A percentile compares a stretch with the other conserved stretches of the same genome.
These are phyloP conservation scores for Orientallactaga sibirica DNA, from an alignment of 2,797 vertebrate genomes.

Conservation along the genomic window DNA sequence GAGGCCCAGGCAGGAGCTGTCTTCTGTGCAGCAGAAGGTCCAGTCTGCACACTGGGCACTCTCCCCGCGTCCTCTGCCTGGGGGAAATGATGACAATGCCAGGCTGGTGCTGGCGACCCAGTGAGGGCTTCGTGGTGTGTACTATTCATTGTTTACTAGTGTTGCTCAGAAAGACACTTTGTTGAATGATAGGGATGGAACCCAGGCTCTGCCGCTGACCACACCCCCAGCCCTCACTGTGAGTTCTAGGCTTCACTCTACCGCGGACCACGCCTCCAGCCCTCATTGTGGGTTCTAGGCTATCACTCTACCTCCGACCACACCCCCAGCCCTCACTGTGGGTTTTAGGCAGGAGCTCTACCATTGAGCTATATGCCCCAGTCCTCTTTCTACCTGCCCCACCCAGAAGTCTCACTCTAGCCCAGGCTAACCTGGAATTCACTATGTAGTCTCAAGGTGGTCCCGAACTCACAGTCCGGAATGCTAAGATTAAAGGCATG, in stretches of 20 bases:
- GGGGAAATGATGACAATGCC: background rate
- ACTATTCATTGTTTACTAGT: background rate
- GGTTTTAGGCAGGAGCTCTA: too few relatives aligned
- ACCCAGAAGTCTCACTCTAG: too few relatives aligned
- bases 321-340: background rate
- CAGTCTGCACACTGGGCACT: background rate
- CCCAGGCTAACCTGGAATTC: too few relatives aligned
- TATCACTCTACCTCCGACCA: too few relatives aligned
- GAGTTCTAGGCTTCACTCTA: background rate
- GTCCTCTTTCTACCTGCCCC: too few relatives aligned
- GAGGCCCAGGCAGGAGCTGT: background rate
- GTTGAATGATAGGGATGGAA: background rate
- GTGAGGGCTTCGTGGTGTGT: too few relatives aligned
- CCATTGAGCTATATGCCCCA: too few relatives aligned
- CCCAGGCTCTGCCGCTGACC: background rate
- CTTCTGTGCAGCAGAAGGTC: background rate
- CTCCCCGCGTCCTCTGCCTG: background rate
- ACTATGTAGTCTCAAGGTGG: too few relatives aligned
- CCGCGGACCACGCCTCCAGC: background rate
- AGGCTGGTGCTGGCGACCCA: too few relatives aligned
- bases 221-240: too few relatives aligned
- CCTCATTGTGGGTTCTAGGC: background rate
- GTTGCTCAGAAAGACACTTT: background rate
- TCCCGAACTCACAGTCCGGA: background rate
- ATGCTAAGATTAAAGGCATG: too few relatives aligned